These are phyloP conservation scores for Trilocha varians DNA, from an alignment of 2,888 invertebrate species.

Conservation along the genomic window DNA sequence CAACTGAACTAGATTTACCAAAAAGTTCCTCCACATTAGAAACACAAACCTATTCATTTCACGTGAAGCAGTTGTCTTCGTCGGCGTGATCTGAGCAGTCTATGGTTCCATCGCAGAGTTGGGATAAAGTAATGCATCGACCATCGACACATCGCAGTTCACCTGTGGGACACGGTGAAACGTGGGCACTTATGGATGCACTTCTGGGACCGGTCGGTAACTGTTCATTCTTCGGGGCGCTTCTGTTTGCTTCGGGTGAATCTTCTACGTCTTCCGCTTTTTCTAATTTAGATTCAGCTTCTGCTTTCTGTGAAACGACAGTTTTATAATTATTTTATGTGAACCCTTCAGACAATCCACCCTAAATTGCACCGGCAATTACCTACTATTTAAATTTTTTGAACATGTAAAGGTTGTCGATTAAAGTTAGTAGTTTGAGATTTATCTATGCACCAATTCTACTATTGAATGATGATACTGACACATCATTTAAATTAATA, in stretches of 20 bases:
- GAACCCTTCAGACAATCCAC: no score
- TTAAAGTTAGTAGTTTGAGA: no score
- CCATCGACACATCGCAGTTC: constrained; percentile 77
- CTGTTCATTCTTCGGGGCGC: constrained; percentile 23
- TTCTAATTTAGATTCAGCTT: constrained; percentile 19
- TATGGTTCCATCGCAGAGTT: constrained; percentile 74
- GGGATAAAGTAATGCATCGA: constrained; percentile 75
- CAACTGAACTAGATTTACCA: background rate
- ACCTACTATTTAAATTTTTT: no score
- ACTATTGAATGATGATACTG: no score
- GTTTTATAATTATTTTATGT: no score
- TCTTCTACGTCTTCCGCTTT: constrained; percentile 18
- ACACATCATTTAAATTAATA: no score
- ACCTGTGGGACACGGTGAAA: constrained; percentile 65
- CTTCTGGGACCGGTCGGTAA: constrained; percentile 5
- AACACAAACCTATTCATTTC: constrained; percentile 19
- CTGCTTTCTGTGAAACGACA: constrained; percentile 51
- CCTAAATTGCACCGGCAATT: no score
- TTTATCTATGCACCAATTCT: no score
- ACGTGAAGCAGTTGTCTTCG: constrained; percentile 76
- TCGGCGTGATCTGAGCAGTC: constrained; percentile 78
- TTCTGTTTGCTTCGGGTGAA: constrained; percentile 27
- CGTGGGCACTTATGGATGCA: constrained; percentile 37
- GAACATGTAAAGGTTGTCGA: no score
- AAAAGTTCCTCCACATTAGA: background rate